phyloP scores from a whole-genome alignment of 2,888 invertebrate species.

The Epsilonema sp. region DNA sequence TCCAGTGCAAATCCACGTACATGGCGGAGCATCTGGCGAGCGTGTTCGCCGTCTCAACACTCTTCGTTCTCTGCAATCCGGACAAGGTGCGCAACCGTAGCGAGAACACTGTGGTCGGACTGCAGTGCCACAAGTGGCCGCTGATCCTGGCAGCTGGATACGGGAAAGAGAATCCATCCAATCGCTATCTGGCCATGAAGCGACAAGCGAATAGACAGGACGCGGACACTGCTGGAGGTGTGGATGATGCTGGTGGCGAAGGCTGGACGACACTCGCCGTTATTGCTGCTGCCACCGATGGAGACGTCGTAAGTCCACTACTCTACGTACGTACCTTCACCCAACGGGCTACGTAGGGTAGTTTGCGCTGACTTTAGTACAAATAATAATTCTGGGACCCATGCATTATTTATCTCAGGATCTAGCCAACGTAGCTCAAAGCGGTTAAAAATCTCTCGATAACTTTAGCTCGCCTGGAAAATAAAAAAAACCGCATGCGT shows the following conservation, averaged over 20 bases:
- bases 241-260: slow-evolving; percentile 6
- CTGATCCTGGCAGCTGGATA: slow-evolving; percentile 35
- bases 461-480: too few species aligned
- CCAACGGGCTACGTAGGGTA: too few species aligned
- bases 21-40: slow-evolving; percentile 34
- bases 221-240: slow-evolving; percentile 17
- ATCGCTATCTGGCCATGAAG: slow-evolving; percentile 20
- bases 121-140: slow-evolving; percentile 28
- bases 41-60: slow-evolving; percentile 33
- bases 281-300: neutral
- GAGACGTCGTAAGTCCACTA: too few species aligned
- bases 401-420: too few species aligned
- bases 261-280: neutral
- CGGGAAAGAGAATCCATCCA: slow-evolving; percentile 28
- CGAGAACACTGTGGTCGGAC: slow-evolving; percentile 21
- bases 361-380: too few species aligned
- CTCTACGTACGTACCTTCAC: too few species aligned
- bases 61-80: slow-evolving; percentile 36
- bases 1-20: too few species aligned
- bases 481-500: too few species aligned
- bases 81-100: slow-evolving; percentile 15
- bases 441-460: too few species aligned
- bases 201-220: slow-evolving; percentile 6
- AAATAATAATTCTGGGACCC: too few species aligned
- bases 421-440: too few species aligned